phyloP scores from a whole-genome alignment of 2,888 invertebrate species.

The Xestia c-nigrum region DNA sequence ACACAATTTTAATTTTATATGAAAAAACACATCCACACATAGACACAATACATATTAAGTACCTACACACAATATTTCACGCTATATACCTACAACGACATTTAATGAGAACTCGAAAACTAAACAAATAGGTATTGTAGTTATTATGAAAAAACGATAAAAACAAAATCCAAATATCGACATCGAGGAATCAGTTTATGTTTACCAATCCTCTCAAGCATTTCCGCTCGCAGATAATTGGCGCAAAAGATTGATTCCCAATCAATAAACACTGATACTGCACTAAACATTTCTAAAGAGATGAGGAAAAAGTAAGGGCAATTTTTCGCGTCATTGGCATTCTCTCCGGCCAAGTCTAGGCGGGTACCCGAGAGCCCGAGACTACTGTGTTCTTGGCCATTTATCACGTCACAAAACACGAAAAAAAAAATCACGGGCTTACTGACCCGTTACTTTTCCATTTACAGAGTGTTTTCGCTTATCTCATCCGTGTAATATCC shows the following conservation, averaged over 20 bases:
- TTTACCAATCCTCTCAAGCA: slow-evolving; percentile 5
- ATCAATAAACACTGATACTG: slow-evolving; percentile 58
- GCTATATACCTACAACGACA: not conserved
- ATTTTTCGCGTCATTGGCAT: slow-evolving; percentile 86
- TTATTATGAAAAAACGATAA: not conserved
- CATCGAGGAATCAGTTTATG: not conserved
- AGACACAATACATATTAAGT: too few relatives aligned
- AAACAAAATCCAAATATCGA: not conserved
- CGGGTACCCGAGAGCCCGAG: slow-evolving; percentile 55
- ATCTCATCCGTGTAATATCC: slow-evolving; percentile 83
- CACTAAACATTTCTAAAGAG: slow-evolving; percentile 73
- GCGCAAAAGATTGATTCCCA: slow-evolving; percentile 34
- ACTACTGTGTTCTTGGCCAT: slow-evolving; percentile 76
- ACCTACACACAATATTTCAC: not conserved
- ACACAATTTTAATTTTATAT: too few relatives aligned
- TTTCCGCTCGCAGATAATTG: slow-evolving; percentile 21
- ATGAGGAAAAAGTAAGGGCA: slow-evolving; percentile 81
- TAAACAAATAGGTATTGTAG: not conserved
- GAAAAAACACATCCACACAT: too few relatives aligned
- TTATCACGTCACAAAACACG: slow-evolving; percentile 85
- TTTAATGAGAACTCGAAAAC: not conserved
- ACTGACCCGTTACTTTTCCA: slow-evolving; percentile 88
- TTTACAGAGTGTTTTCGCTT: slow-evolving; percentile 83
- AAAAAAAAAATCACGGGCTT: slow-evolving; percentile 81
- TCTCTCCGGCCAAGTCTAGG: slow-evolving; percentile 77